Conservation (phyloP, 2,113 vertebrate species). For the Daphoenositta chrysoptera region DNA sequence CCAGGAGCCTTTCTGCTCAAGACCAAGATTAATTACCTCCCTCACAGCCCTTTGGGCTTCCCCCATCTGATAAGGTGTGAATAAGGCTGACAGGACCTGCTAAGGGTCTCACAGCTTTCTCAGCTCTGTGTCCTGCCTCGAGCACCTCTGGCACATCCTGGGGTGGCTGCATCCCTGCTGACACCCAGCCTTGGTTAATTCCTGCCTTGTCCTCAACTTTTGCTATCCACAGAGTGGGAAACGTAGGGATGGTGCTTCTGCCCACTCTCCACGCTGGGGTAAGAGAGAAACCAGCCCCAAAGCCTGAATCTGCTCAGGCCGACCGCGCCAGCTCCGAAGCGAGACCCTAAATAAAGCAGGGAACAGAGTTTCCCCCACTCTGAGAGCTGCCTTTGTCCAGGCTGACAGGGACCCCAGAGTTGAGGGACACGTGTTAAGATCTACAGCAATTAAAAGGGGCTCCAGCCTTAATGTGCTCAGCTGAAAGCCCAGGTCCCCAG, state of each 20-base stretch:
- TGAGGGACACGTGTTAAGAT: background rate
- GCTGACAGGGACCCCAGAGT: background rate
- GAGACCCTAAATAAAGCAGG: background rate
- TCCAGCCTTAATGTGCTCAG: slow-evolving; percentile 24
- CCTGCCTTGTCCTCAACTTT: background rate
- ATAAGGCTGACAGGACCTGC: slow-evolving; percentile 63
- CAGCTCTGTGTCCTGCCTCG: background rate
- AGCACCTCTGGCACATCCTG: background rate
- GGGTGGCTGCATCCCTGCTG: background rate
- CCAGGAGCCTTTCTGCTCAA: background rate
- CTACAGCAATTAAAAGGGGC: slow-evolving; percentile 17
- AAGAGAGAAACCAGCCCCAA: background rate
- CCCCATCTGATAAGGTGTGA: slow-evolving; percentile 69
- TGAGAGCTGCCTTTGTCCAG: background rate
- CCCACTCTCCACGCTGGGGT: background rate
- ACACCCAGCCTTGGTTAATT: background rate
- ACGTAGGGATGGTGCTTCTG: background rate
- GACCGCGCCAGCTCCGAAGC: fast-evolving
- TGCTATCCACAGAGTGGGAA: fast-evolving
- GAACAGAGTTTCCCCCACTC: background rate
- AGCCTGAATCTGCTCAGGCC: background rate
- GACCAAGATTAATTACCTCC: slow-evolving; percentile 65
- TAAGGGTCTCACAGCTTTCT: slow-evolving; percentile 53
- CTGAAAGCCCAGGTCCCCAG: slow-evolving; percentile 20
- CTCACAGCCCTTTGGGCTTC: slow-evolving; percentile 49